Conservation (phyloP, 2,113 vertebrate genomes). For the Paradoxurus hermaphroditus region DNA sequence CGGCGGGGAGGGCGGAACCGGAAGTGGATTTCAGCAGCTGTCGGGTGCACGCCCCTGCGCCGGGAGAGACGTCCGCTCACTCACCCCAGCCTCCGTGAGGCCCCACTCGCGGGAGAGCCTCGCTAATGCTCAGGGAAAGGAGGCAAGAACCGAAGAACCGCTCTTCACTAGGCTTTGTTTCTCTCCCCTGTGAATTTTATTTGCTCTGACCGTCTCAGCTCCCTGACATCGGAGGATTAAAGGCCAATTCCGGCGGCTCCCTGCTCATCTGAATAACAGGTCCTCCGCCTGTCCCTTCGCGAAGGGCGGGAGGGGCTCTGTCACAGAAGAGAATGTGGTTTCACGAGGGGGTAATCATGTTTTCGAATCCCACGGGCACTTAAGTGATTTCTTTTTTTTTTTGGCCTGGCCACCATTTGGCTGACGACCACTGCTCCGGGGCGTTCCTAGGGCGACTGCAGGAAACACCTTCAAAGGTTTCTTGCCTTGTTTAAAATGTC, state of each 20-base stretch:
- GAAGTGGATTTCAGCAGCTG: background rate
- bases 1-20: too few relatives aligned
- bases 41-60: background rate
- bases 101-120: background rate
- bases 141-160: fast-evolving
- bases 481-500: background rate
- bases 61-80: background rate
- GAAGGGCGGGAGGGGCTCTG: background rate
- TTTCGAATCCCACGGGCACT: background rate
- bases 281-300: background rate
- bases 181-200: background rate
- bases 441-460: background rate
- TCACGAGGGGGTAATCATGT: background rate
- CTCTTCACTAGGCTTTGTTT: background rate
- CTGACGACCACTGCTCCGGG: background rate
- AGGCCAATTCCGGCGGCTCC: background rate
- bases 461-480: background rate
- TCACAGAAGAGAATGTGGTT: background rate
- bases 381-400: background rate
- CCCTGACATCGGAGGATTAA: background rate
- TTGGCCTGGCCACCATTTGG: background rate
- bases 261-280: background rate
- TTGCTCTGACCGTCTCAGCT: background rate
- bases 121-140: background rate
- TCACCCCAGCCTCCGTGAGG: background rate